Evolutionary conservation across 1,140 invertebrate species (phyloP), one percentile per base, ranked within the genome.

Genomic region (Leucophenga varia): DNA sequence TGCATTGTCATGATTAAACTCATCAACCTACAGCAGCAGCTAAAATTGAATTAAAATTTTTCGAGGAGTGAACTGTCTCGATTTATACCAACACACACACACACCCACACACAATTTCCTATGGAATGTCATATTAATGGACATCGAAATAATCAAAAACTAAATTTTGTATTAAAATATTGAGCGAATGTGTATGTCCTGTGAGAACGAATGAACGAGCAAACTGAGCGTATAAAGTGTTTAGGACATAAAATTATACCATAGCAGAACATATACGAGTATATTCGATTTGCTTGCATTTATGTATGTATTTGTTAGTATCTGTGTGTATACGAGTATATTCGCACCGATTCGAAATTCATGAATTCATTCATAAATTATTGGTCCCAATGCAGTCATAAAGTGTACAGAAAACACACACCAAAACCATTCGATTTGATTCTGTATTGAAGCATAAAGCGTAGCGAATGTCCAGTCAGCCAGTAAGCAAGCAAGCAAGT

Each of bases 301-400:
- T 25, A 25, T 25, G 22, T 25, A 25, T 25, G 10, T 25, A 25
- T 10, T 6, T 25, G 22, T 25, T 6, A 25, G 22, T 10, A 25
- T 25, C 5, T 25, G 22, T 25, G 22, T 25, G 22, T 25, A 10
- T 25, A 5, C 10, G 22, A 25, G 5, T 25, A 25, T 6, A 5
- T 25, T 25, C 22, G 22, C 22, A 25, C 22, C 22, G 22, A 25
- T 67, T 59, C 56, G 56, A 57, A 59, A 67, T 67, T 67, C 63
- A 63, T 67, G 63, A 65, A 59, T 63, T 67, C 63, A 67, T 67
- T 67, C 63, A 67, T 67, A 67, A 67, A 63, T 67, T 67, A 67
- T 67, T 52, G 64, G 49, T 67, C 63, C 63, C 63, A 52, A 44
- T 49, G 63, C 61, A 65, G 58, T 67, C 61, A 65, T 65, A 65